phyloP scores from a whole-genome alignment of 2,113 vertebrate genomes.

The Larimichthys crocea region DNA sequence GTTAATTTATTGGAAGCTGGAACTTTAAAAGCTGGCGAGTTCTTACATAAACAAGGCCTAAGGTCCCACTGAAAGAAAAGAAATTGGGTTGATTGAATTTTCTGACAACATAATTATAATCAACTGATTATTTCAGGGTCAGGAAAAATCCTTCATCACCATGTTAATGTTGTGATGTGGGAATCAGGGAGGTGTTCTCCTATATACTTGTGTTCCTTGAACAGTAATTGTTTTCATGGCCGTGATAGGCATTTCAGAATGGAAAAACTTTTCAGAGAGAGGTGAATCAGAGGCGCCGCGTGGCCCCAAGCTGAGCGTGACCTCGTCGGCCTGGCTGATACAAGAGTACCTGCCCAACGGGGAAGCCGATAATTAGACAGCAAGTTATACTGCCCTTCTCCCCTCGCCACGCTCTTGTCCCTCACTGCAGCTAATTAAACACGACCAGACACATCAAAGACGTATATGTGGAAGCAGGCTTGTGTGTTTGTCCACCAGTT shows the following conservation, averaged over 20 bases:
- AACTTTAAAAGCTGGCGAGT: conserved; percentile 11
- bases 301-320: conserved; percentile 49
- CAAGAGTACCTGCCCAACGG: conserved; percentile 45
- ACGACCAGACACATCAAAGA: conserved; percentile 43
- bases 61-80: background rate
- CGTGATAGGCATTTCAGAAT: conserved; percentile 4
- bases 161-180: background rate
- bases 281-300: conserved; percentile 32
- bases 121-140: background rate
- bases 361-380: conserved; percentile 59
- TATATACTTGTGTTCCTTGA: background rate
- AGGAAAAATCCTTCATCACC: background rate
- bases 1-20: conserved; percentile 14
- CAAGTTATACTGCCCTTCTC: conserved; percentile 19
- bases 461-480: conserved; percentile 5
- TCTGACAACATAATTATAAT: background rate
- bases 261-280: background rate
- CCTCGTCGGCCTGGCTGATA: conserved; percentile 45
- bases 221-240: conserved; percentile 13
- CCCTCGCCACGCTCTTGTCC: conserved; percentile 10
- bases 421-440: conserved; percentile 58
- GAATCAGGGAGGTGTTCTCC: background rate
- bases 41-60: background rate
- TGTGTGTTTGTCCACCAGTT: conserved; percentile 50
- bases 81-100: background rate